phyloP scores from a whole-genome alignment of 2,113 vertebrate genomes.

The Takifugu bimaculatus region DNA sequence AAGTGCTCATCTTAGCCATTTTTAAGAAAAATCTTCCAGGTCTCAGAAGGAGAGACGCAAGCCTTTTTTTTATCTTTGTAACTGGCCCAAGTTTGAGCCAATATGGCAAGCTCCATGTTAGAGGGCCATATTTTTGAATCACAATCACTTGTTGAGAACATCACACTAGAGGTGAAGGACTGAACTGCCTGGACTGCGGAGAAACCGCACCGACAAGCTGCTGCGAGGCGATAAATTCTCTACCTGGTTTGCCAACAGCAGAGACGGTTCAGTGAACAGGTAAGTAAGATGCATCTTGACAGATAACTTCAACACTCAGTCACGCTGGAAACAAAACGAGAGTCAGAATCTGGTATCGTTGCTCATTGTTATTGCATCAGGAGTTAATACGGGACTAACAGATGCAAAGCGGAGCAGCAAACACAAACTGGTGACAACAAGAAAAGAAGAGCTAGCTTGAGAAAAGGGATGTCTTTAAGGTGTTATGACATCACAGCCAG shows the following conservation, averaged over 20 bases:
- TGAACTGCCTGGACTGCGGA: conserved; percentile 22
- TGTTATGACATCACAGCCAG: conserved; percentile 49
- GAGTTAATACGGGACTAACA: background rate
- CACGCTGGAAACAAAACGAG: conserved; percentile 21
- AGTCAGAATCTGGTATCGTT: conserved; percentile 24
- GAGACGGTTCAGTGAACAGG: conserved; percentile 35
- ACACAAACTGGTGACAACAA: conserved; percentile 18
- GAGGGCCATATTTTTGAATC: conserved; percentile 31
- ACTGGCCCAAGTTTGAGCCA: background rate
- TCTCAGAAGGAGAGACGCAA: background rate
- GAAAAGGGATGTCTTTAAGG: conserved; percentile 33
- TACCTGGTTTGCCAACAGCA: conserved; percentile 41
- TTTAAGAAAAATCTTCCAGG: background rate
- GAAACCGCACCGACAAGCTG: conserved; percentile 14
- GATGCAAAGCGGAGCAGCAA: conserved; percentile 14
- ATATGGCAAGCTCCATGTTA: conserved; percentile 4
- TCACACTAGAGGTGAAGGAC: conserved; percentile 33
- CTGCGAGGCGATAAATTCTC: conserved; percentile 17
- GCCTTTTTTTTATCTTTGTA: background rate
- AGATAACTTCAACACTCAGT: conserved; percentile 35
- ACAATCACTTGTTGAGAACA: conserved; percentile 15
- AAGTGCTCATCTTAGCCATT: conserved; percentile 14
- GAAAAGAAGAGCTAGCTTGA: conserved; percentile 27
- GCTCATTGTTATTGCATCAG: background rate
- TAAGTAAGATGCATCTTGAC: conserved; percentile 37